Base-by-base conservation (phyloP, 2,113 vertebrate genomes). In the Helogale parvula region DNA sequence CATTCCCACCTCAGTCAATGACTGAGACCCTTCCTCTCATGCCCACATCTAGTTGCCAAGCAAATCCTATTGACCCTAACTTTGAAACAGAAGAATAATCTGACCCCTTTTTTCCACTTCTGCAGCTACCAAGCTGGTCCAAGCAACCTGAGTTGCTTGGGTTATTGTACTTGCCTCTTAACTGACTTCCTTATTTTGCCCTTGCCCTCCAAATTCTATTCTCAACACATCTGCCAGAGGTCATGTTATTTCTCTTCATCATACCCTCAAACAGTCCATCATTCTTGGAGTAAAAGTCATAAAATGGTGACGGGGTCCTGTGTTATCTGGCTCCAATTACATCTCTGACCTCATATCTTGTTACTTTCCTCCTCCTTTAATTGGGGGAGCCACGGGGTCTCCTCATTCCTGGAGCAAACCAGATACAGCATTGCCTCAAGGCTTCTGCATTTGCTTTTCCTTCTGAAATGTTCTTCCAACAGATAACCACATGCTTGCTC, bases 401-500 rank as follows among this genome's bases (percentile, higher is more conserved):
- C 86, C 35, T 93, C 25, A 15, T 12, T 82, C 29, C 35, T 72
- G 63, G 25, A 96, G n/a, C 13, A 87, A 80, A 45, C 23, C 41
- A 77, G 47, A 29, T 15, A 54, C 15, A 31, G 16, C 12, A 11
- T 85, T 12, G 27, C 60, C 25, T 29, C 38, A 33, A 13, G 72
- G 45, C 47, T 69, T 94, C 93, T 65, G 57, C 69, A 50, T 72
- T 82, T 90, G 52, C 45, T 79, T 95, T 93, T 81, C 79, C 50
- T 90, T 84, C 83, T 93, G 14, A n/a, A 95, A 80, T 81, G 23
- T 68, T 95, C 88, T 89, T 88, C 35, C n/a, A 86, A 57, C 23
- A 88, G 52, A 66, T 52, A 76, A 35, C 23, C 31, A 77, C n/a
- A 60, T 35, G 38, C 21, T 72, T 87, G n/a, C n/a, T 92, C 65